phyloP scores from a whole-genome alignment of 2,797 vertebrate genomes.

The Adrianichthys oophorus region DNA sequence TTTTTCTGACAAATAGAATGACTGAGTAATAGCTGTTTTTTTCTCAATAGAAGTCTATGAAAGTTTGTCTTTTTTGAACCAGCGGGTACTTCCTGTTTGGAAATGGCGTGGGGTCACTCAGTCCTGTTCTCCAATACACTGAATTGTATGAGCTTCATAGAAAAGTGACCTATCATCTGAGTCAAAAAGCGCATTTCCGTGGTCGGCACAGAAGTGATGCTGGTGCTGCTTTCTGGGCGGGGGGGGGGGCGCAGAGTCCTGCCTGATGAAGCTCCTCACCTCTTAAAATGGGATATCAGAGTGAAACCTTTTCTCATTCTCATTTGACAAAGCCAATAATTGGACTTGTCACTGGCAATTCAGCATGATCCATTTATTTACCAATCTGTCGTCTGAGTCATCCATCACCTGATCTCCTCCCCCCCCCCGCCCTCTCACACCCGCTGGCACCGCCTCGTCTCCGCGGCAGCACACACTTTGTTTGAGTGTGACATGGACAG shows the following conservation, averaged over 20 bases:
- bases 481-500: slow-evolving; percentile 24
- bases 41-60: too few species aligned
- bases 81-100: too few species aligned
- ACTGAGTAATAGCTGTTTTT: too few species aligned
- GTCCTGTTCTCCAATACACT: slow-evolving; percentile 1
- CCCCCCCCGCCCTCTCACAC: slow-evolving; percentile 18
- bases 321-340: slow-evolving; percentile 78
- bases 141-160: slow-evolving; percentile 27
- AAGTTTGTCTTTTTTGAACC: too few species aligned
- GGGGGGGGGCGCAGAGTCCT: slow-evolving; percentile 44
- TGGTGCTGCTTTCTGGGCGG: slow-evolving; percentile 45
- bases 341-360: slow-evolving; percentile 81
- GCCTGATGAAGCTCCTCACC: slow-evolving; percentile 69
- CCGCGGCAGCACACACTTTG: slow-evolving; percentile 19
- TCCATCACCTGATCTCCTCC: slow-evolving; percentile 67
- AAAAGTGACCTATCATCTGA: slow-evolving; percentile 20
- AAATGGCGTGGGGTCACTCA: too few species aligned
- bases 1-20: too few species aligned
- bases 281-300: slow-evolving; percentile 71
- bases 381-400: slow-evolving; percentile 70
- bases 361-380: slow-evolving; percentile 82
- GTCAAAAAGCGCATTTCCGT: slow-evolving; percentile 50
- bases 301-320: slow-evolving; percentile 59
- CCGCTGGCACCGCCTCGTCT: slow-evolving; percentile 26
- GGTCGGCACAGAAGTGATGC: slow-evolving; percentile 43